These are phyloP conservation scores for Pocillopora verrucosa DNA, from an alignment of 64 coral and sea anemone species.

Conservation along the genomic window DNA sequence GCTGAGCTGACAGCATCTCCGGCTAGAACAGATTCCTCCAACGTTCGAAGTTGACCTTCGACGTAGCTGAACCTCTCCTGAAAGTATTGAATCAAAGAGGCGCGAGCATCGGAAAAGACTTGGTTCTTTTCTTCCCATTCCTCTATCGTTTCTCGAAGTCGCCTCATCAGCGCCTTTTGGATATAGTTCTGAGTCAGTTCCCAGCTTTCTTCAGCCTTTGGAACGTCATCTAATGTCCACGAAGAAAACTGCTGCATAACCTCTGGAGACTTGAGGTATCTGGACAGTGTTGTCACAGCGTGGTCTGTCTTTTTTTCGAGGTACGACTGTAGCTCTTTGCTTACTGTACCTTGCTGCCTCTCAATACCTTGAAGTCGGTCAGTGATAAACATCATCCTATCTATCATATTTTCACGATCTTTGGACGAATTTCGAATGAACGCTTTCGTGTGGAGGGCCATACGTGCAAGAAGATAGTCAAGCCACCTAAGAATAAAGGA, in stretches of 20 bases:
- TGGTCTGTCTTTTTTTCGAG: background rate
- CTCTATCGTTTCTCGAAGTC: background rate
- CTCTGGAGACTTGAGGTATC: background rate
- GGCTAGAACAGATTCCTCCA: background rate
- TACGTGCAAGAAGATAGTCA: background rate
- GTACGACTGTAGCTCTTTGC: background rate
- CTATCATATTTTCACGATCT: background rate
- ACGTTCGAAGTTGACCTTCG: constrained; percentile 4
- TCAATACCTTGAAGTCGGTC: background rate
- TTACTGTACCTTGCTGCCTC: background rate
- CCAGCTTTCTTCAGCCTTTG: background rate
- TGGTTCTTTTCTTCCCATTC: constrained; percentile 42
- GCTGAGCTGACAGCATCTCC: no score
- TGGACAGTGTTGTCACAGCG: background rate
- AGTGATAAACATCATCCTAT: background rate
- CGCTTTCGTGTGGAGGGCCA: background rate
- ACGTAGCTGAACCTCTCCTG: background rate
- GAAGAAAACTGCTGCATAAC: background rate
- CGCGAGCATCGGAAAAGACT: constrained; percentile 17
- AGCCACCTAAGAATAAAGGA: background rate
- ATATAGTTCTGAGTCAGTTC: background rate
- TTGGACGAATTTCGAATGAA: background rate
- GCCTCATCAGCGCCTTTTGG: background rate
- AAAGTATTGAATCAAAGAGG: constrained; percentile 12
- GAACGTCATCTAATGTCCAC: constrained; percentile 19